Base-by-base conservation (phyloP, 2,888 invertebrate genomes). In the Eubasilissa splendida region DNA sequence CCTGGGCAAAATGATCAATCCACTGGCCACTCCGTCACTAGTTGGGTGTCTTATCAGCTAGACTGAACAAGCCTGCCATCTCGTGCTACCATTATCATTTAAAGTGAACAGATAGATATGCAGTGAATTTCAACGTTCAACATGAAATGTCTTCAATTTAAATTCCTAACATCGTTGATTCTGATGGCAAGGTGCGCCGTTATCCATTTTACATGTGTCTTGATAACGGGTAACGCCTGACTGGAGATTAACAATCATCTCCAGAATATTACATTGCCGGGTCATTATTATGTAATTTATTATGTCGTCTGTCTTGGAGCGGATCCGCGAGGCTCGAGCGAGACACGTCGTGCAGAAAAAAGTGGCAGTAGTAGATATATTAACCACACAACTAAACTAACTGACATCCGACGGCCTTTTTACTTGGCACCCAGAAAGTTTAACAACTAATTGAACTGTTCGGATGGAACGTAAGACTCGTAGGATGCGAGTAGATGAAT, bases 161-260 rank as follows among this genome's bases (percentile, higher is more conserved):
- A 4, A 42, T 42, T 42, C 42, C 42, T 42, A 5, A 42, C 42
- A 42, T 42, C 42, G 42, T 42, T 42, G 42, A 5, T 42, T 42
- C 42, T 4, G 42, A 42, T 42, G 7, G 42, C 42, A 42, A 42
- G 42, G 42, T 42, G 42, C 3, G 63, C 4, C 31, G 1, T 60
- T 66, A 66, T 66, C 66, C 50, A 66, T 66, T 66, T 66, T 66
- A 66, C 66, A 66, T 66, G 66, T 42, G 66, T 66, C 66, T 66
- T 50, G 66, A 66, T 66, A 50, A 66, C 50, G 66, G 42, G 66
- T 42, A 42, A n/a, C 52, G 50, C 66, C 50, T 66, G n/a, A 66
- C 50, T 66, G 66, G n/a, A 58, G 58, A 58, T 58, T 66, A 50
- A 66, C 66, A 66, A 66, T 66, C 42, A 66, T 42, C 58, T 42